phyloP scores from a whole-genome alignment of 1,140 invertebrate species.

The Drosophila bipectinata region DNA sequence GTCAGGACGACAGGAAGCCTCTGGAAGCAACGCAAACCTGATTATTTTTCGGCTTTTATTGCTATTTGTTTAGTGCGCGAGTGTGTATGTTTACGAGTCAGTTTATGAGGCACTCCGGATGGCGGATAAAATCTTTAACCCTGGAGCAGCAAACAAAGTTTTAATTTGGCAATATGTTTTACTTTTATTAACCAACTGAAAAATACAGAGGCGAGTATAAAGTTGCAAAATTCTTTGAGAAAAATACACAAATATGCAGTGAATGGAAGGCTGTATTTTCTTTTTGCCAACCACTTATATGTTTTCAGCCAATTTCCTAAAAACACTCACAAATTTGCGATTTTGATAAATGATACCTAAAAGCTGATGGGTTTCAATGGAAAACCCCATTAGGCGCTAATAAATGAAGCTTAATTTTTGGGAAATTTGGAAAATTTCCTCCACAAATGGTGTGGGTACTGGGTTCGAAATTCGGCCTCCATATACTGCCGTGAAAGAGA shows the following conservation, averaged over 20 bases:
- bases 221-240: background rate
- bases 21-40: constrained; percentile 52
- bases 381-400: background rate
- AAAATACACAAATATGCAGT: background rate
- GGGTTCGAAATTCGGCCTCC: background rate
- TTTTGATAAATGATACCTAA: background rate
- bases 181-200: background rate
- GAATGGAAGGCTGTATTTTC: background rate
- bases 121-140: constrained; percentile 1
- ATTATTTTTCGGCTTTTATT: constrained; percentile 78
- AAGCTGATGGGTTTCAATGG: background rate
- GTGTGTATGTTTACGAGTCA: constrained; percentile 21
- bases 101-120: constrained; percentile 1
- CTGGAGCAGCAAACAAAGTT: background rate
- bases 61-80: constrained; percentile 68
- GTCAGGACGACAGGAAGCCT: constrained; percentile 8
- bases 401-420: background rate
- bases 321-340: background rate
- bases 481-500: background rate
- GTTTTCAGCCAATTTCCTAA: background rate
- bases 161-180: constrained; percentile 4
- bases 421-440: background rate
- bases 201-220: background rate
- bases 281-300: background rate
- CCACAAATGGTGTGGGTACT: background rate